Conservation (phyloP, 2,888 invertebrate species). For the Teleiodes luculella region DNA sequence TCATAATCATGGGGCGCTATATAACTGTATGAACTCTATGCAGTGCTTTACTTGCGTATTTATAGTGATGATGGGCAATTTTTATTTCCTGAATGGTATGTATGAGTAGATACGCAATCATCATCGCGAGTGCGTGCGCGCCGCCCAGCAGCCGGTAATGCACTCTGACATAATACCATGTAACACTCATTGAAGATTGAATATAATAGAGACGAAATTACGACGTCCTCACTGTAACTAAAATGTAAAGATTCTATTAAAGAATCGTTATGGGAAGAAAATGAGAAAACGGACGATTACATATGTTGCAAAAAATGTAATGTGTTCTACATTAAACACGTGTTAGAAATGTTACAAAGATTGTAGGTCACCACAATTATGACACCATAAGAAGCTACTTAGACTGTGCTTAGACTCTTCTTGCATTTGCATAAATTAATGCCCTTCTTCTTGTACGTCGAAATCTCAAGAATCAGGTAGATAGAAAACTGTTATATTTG, state of each 20-base stretch:
- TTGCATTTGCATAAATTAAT: constrained; percentile 1
- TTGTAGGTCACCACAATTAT: constrained; percentile 5
- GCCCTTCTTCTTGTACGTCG: neutral
- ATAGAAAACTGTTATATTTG: no score
- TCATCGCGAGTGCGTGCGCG: constrained; percentile 11
- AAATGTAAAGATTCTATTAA: constrained; percentile 1
- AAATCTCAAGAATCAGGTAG: no score
- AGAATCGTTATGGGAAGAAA: neutral
- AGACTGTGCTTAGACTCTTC: neutral
- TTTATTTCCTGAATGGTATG: constrained; percentile 15
- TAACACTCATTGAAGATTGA: constrained; percentile 1
- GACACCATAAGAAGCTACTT: constrained; percentile 2
- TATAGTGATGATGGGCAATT: constrained; percentile 1
- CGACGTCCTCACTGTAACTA: neutral
- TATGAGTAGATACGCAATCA: neutral
- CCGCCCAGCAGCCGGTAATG: constrained; percentile 15
- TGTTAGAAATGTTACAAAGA: neutral
- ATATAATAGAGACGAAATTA: neutral
- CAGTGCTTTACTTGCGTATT: neutral
- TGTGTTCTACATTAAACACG: constrained; percentile 4
- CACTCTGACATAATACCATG: constrained; percentile 8
- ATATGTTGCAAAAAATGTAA: neutral
- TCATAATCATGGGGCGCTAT: neutral
- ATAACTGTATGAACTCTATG: neutral
- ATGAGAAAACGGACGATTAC: neutral